These are phyloP conservation scores for Leuciscus waleckii DNA, from an alignment of 2,797 vertebrate genomes.

Conservation along the genomic window DNA sequence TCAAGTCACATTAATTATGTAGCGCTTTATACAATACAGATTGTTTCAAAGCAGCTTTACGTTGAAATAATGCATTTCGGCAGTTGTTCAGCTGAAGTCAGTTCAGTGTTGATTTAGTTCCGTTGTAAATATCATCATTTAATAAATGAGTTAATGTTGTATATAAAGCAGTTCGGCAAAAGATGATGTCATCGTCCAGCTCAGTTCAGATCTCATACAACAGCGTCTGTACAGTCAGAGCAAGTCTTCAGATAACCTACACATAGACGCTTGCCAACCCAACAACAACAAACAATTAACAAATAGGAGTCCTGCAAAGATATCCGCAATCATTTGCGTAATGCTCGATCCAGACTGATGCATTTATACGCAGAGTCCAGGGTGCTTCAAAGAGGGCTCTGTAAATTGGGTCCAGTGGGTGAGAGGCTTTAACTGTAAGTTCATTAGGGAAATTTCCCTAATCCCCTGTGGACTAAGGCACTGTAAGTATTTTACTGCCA, in stretches of 20 bases:
- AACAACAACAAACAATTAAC: constrained; percentile 8
- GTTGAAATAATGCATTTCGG: too few species aligned
- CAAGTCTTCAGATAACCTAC: neutral
- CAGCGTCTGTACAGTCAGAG: too few species aligned
- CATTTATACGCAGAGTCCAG: constrained; percentile 30
- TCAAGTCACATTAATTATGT: too few species aligned
- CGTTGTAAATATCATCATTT: too few species aligned
- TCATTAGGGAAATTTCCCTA: constrained; percentile 66
- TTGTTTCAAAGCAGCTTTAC: too few species aligned
- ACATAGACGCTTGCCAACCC: neutral
- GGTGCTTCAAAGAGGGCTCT: constrained; percentile 28
- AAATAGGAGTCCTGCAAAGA: neutral
- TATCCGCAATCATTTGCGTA: neutral
- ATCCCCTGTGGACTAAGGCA: constrained; percentile 50
- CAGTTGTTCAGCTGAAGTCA: too few species aligned
- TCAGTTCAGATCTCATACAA: too few species aligned
- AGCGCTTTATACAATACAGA: too few species aligned
- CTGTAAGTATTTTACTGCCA: constrained; percentile 36
- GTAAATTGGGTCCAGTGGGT: constrained; percentile 64
- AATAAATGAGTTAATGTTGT: too few species aligned
- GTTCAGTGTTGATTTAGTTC: too few species aligned
- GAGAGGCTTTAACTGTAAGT: constrained; percentile 66
- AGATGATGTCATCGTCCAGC: too few species aligned
- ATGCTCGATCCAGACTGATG: constrained; percentile 13
- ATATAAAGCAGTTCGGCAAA: too few species aligned